Base-by-base conservation (phyloP, 2,113 vertebrate genomes). In the Marcusenius ussheri region DNA sequence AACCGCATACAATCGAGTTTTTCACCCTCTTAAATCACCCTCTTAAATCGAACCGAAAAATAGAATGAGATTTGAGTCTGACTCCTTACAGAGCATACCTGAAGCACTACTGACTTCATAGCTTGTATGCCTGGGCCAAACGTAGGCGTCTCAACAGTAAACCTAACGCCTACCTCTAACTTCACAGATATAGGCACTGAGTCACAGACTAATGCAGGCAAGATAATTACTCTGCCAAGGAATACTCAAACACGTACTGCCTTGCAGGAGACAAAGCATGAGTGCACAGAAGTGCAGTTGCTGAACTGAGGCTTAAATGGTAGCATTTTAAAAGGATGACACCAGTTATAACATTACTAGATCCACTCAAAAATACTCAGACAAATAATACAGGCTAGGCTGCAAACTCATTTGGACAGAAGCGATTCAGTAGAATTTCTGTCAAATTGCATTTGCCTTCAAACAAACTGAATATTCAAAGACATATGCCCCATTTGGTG, bases 141-240 rank as follows among this genome's bases (percentile, higher is more conserved):
- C 45, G 45, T 84, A 84, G 83, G 39, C 45, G 83, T 47, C 42
- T 84, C 39, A 47, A 42, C 45, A 46, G 42, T n/a, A 84, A 84
- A 84, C 45, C 83, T 84, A n/a, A 84, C 83, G 42, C 83, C 83
- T 46, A 84, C 83, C 21, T 84, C 13, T 47, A 84, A 84, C 83
- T 84, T 84, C 83, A 84, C 83, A 84, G 83, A 84, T 84, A 84
- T 84, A 84, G 83, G 45, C 83, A 46, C 17, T 84, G 83, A 84
- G 39, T 84, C 83, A 83, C 77, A 47, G 80, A 83, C 80, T 83
- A 83, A 83, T 47, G 17, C 80, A 83, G 83, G 21, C 42, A 84
- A 83, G 77, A 83, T 42, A 42, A 84, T 84, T 45, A 42, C 83
- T 84, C 83, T 84, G 83, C 83, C 83, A 84, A 84, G 83, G 45